Base-by-base conservation (phyloP, 2,113 vertebrate species). In the Orthonyx spaldingii region DNA sequence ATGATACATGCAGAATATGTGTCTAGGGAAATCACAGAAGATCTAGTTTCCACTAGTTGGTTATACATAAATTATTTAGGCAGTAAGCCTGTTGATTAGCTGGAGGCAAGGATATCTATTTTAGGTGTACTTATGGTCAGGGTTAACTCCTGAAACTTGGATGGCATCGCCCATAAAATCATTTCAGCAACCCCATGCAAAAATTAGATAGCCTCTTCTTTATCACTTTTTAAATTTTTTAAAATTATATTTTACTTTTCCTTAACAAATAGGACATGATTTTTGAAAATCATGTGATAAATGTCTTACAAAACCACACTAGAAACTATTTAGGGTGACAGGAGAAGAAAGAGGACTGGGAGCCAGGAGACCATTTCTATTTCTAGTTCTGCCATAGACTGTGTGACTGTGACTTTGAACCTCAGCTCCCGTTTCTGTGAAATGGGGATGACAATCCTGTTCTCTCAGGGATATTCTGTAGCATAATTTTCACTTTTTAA, bases 31-130 rank as follows among this genome's bases (percentile, higher is more conserved):
- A 96, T 95, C 93, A 95, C 88, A 96, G 91, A 85, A 95, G 92
- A 96, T 95, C 96, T 89, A 90, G 72, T 95, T 96, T 96, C 95
- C 86, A 93, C 86, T 92, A 75, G 85, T 72, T 93, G 88, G 92
- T 95, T 96, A 94, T 90, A 87, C 92, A 95, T 97, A 92, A 93
- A 96, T 97, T 96, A 97, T 97, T 96, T 92, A 96, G 88, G 86
- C 88, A 91, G 46, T 46, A 87, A 93, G 93, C 88, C 94, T 95
- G 88, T 96, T 95, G 95, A 96, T 95, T 93, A 94, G 94, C 93
- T 94, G 63, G 78, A 95, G 93, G 95, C 91, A 94, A 95, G 95
- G 65, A 63, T 95, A 81, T 81, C 88, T 95, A 94, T 96, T 96
- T 90, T 94, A 95, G 69, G 49, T 90, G 80, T 68, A 60, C 80